phyloP scores from a whole-genome alignment of 2,888 invertebrate species.

The Carcina quercana region DNA sequence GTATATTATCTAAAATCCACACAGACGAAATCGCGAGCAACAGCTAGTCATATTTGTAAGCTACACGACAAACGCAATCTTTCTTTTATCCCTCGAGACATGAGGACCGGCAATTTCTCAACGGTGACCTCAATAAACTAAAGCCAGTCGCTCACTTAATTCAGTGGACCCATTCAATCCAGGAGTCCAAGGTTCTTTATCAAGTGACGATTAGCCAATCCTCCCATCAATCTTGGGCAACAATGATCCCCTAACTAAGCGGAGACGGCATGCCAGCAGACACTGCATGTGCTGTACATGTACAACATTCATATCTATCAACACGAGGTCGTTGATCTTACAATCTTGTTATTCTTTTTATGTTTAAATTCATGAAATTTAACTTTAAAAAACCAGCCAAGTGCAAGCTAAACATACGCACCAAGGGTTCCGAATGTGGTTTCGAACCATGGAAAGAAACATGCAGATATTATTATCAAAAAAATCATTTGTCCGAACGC shows the following conservation, averaged over 20 bases:
- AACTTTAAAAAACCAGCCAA: too few relatives aligned
- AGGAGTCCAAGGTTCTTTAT: slow-evolving; percentile 29
- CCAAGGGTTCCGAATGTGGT: too few relatives aligned
- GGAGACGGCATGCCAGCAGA: slow-evolving; percentile 41
- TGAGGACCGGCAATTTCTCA: not conserved
- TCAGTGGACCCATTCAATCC: slow-evolving; percentile 25
- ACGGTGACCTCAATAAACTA: not conserved
- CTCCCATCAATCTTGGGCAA: slow-evolving; percentile 55
- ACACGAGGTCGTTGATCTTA: slow-evolving; percentile 25
- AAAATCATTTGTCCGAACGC: too few relatives aligned
- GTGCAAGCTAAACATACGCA: too few relatives aligned
- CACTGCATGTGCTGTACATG: slow-evolving; percentile 25
- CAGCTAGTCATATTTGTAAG: too few relatives aligned
- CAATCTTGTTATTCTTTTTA: slow-evolving; percentile 8
- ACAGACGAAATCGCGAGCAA: too few relatives aligned
- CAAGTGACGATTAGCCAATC: slow-evolving; percentile 41
- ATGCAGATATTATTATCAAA: too few relatives aligned
- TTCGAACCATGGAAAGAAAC: too few relatives aligned
- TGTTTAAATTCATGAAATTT: slow-evolving; percentile 1
- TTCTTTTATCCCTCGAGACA: not conserved
- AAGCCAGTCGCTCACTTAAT: slow-evolving; percentile 1
- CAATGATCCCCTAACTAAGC: slow-evolving; percentile 60
- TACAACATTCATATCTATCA: slow-evolving; percentile 39
- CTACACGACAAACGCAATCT: too few relatives aligned
- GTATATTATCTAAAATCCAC: too few relatives aligned